These are phyloP conservation scores for Plagiodera versicolora DNA, from an alignment of 2,888 invertebrate species.

Conservation along the genomic window DNA sequence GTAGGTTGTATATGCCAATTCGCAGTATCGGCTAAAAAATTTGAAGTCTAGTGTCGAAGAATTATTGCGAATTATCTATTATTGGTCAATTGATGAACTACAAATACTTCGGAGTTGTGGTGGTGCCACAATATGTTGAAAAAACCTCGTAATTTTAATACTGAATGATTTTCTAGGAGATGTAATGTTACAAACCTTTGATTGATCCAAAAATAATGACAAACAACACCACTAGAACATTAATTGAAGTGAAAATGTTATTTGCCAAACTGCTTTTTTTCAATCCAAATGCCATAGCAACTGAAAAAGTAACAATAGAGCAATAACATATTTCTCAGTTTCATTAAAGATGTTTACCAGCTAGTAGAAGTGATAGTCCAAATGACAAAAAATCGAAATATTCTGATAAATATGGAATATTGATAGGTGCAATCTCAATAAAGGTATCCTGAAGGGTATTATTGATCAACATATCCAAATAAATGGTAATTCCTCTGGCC, in stretches of 20 bases:
- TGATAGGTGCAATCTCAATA: conserved; percentile 64
- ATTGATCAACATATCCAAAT: conserved; percentile 70
- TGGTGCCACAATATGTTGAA: too few species aligned
- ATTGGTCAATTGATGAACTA: too few species aligned
- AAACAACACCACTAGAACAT: conserved; percentile 78
- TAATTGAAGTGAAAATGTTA: conserved; percentile 83
- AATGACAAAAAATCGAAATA: conserved; percentile 81
- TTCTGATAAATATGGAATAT: conserved; percentile 64
- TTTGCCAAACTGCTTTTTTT: conserved; percentile 86
- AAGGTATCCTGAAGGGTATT: conserved; percentile 68
- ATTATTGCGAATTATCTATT: too few species aligned
- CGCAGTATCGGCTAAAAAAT: conserved; percentile 26
- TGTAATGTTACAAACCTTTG: conserved; percentile 59
- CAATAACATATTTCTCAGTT: background rate
- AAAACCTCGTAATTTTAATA: too few species aligned
- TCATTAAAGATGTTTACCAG: conserved; percentile 56
- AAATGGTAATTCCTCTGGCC: conserved; percentile 75
- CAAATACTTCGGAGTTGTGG: too few species aligned
- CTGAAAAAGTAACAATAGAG: conserved; percentile 51
- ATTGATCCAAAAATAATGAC: conserved; percentile 78
- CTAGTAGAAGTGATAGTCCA: conserved; percentile 68
- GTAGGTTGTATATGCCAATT: conserved; percentile 25
- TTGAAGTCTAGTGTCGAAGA: background rate
- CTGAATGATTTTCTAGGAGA: conserved; percentile 2
- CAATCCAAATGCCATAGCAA: conserved; percentile 78